A percentile compares a stretch with the other conserved stretches of the same genome.
Conservation (phyloP, 2,797 vertebrate genomes). For the Falco biarmicus region DNA sequence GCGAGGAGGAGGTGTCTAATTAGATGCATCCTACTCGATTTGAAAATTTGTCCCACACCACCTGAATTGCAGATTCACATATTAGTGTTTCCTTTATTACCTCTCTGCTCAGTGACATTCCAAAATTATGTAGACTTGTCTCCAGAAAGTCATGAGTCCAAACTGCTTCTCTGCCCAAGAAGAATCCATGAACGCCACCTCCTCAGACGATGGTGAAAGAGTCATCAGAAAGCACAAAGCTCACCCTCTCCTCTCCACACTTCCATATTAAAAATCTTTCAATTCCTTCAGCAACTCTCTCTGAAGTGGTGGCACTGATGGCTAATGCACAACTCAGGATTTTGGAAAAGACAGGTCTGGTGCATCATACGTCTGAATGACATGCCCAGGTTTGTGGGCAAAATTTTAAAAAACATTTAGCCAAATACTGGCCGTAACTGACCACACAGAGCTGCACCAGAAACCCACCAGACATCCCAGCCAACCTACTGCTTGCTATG, state of each 20-base stretch:
- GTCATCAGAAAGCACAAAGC: background rate
- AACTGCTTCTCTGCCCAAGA: background rate
- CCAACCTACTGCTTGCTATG: background rate
- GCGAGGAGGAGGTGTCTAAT: rapidly evolving
- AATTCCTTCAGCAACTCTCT: background rate
- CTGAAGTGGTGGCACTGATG: background rate
- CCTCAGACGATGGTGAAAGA: background rate
- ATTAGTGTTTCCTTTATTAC: background rate
- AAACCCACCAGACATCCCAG: background rate
- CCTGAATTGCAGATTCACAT: background rate
- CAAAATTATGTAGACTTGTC: background rate
- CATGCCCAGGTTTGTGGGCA: background rate
- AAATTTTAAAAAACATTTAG: background rate
- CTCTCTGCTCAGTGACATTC: background rate
- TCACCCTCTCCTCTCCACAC: background rate
- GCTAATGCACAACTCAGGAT: background rate
- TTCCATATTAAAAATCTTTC: background rate
- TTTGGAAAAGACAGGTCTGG: background rate
- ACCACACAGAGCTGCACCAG: background rate
- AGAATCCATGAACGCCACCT: background rate
- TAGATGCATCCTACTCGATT: background rate
- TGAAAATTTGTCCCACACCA: background rate
- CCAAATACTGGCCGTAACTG: background rate
- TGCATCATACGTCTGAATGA: background rate
- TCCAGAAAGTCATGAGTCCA: background rate